Base-by-base conservation (phyloP, 2,888 invertebrate species). In the Drosophila barbarae region DNA sequence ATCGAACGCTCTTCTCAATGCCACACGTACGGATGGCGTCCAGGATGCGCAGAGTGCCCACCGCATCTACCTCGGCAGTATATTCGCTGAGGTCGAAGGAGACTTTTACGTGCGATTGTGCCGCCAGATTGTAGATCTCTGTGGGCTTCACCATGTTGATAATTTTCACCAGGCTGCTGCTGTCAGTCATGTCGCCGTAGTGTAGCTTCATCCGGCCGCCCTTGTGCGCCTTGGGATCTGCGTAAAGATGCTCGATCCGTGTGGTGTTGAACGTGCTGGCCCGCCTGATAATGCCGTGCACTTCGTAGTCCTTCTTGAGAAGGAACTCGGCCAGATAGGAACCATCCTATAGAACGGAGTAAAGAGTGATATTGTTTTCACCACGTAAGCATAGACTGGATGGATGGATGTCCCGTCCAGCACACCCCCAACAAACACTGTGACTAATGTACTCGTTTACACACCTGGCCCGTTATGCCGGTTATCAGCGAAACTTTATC, bases 71-170 rank as follows among this genome's bases (percentile, higher is more conserved):
- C 91, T 99, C 98, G 0, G 99, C 98, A 0, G 99, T 99, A 87
- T 99, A 99, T 90, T 99, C 99, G 84, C 98, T 98, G 68, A 99
- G 91, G 87, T 99, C 99, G 88, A 99, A 99, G 0, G 99, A 99
- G 36, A 98, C 98, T 91, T 99, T 99, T 2, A 99, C 99, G 90
- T 99, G 99, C 76, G 98, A 98, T 88, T 99, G 99, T 0, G 99
- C 99, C 1, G 98, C 99, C 71, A 99, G 91, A 91, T 99, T 99
- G 89, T 99, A 99, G 74, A 99, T 96, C 90, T 99, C 99, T 36
- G 93, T 93, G 0, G 99, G 99, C 80, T 90, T 88, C 10, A 90
- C 89, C 72, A 83, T 84, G 21, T 90, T 90, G 56, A 98, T 95
- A 34, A 97, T 93, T 90, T 96, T 96, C 26, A 96, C 95, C 66